Percentiles rank a stretch among this genome's conserved stretches.
Evolutionary conservation across 2,797 vertebrate genomes (phyloP).

Genomic region (Semaprochilodus insignis): DNA sequence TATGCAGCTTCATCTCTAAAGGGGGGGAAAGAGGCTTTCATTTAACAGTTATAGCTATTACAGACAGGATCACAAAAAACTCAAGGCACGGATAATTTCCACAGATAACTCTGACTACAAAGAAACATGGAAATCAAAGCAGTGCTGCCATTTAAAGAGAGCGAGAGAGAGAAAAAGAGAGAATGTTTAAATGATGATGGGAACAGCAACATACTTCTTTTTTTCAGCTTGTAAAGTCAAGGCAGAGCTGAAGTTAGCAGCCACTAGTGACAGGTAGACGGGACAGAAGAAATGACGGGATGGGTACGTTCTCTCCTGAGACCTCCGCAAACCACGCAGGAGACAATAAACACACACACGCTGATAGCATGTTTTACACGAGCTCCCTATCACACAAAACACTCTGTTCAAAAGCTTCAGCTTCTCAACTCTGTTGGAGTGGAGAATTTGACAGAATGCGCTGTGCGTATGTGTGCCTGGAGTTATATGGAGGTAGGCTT

Average conservation of each 20-base stretch:
- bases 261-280: conserved; percentile 56
- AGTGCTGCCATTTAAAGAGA: conserved; percentile 58
- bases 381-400: conserved; percentile 42
- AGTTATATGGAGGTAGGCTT: conserved; percentile 24
- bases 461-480: conserved; percentile 9
- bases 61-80: conserved; percentile 64
- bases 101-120: conserved; percentile 79
- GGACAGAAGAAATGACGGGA: conserved; percentile 54
- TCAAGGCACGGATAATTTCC: conserved; percentile 77
- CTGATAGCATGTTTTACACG: conserved; percentile 49
- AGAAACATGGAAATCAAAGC: conserved; percentile 82
- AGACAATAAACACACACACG: conserved; percentile 47
- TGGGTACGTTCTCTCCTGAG: conserved; percentile 52
- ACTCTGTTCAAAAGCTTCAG: conserved; percentile 29
- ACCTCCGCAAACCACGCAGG: conserved; percentile 47
- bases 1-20: conserved; percentile 76
- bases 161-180: conserved; percentile 57
- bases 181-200: conserved; percentile 43
- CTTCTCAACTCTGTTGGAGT: conserved; percentile 36
- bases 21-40: conserved; percentile 65
- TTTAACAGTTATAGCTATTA: conserved; percentile 74
- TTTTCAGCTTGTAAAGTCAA: conserved; percentile 46
- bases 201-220: conserved; percentile 68
- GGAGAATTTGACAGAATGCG: conserved; percentile 40
- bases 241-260: conserved; percentile 56